Base-by-base conservation (phyloP, 2,797 vertebrate genomes). In the Delichon dasypus region DNA sequence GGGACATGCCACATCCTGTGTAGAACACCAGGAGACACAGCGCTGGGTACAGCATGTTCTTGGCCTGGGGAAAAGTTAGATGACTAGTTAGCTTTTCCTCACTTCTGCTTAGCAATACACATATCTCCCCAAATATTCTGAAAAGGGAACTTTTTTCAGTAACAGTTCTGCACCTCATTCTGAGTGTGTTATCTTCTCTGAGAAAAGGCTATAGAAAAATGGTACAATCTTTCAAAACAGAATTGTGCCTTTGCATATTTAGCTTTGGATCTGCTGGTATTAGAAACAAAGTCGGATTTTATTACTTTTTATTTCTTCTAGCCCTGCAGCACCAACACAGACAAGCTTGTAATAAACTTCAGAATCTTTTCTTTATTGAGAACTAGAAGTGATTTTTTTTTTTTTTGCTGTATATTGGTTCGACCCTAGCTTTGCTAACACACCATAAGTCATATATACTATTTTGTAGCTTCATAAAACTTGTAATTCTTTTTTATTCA, bases 271-370 rank as follows among this genome's bases (percentile, higher is more conserved):
- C 77, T 74, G 80, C 61, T 89, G 93, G 80, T 86, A 94, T 95
- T 94, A 95, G 38, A 86, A 66, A 61, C 77, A 95, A 96, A 95
- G 94, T 88, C 91, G 0, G 61, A 82, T 94, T 97, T 96, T 96
- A 94, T 96, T 94, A 83, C 92, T 94, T 94, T 91, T 83, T 85
- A 54, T 88, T 91, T 77, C 82, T 86, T 64, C 76, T 76, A 93
- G 85, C 95, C 95, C 95, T 91, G 91, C 89, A 96, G 95, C 93
- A 91, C 71, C 67, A 76, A 81, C 67, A 71, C 30, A 94, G 94
- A 79, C 50, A 61, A 95, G 71, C 64, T 60, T 42, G 18, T 85
- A 96, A 94, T 95, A 88, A 96, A 90, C 61, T 89, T 77, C 77
- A 94, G 91, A 89, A 91, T 61, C 68, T 86, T 73, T 78, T 81